Evolutionary conservation across 2,113 vertebrate species (phyloP).

Genomic region (Hyla sarda): DNA sequence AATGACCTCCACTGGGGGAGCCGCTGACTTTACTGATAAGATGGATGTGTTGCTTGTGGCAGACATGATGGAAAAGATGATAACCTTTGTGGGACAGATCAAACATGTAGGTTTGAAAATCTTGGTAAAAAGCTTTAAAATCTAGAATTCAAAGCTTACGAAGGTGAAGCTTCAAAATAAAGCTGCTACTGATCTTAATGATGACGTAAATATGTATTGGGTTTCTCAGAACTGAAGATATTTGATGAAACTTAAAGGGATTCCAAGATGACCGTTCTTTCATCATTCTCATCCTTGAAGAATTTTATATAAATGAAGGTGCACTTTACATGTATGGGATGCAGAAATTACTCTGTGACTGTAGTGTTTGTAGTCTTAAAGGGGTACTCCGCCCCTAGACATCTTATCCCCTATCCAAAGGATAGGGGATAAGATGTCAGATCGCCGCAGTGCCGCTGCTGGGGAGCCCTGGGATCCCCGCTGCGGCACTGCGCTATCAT

Average conservation of each 20-base stretch:
- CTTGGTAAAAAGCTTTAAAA: neutral
- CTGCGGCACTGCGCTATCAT: too few relatives aligned
- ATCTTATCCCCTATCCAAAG: too few relatives aligned
- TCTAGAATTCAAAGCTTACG: neutral
- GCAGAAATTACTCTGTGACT: too few relatives aligned
- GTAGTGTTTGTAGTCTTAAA: too few relatives aligned
- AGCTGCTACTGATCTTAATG: neutral
- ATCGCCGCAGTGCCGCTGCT: too few relatives aligned
- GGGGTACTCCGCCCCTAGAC: too few relatives aligned
- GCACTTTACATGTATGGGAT: too few relatives aligned
- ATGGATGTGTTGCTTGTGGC: slow-evolving; percentile 91
- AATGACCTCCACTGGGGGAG: slow-evolving; percentile 81
- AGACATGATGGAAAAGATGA: slow-evolving; percentile 86
- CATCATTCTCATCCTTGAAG: too few relatives aligned
- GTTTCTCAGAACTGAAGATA: neutral
- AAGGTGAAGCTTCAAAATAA: neutral
- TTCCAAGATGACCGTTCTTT: neutral
- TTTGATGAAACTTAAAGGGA: neutral
- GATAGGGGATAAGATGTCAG: too few relatives aligned
- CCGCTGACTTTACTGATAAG: slow-evolving; percentile 82
- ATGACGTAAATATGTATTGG: neutral
- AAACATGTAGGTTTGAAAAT: slow-evolving; percentile 75
- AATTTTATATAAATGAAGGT: too few relatives aligned
- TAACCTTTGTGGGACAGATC: slow-evolving; percentile 78
- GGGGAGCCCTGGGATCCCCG: too few relatives aligned